Conservation (phyloP, 1,140 invertebrate species). For the Pseudomyrmex sp. region DNA sequence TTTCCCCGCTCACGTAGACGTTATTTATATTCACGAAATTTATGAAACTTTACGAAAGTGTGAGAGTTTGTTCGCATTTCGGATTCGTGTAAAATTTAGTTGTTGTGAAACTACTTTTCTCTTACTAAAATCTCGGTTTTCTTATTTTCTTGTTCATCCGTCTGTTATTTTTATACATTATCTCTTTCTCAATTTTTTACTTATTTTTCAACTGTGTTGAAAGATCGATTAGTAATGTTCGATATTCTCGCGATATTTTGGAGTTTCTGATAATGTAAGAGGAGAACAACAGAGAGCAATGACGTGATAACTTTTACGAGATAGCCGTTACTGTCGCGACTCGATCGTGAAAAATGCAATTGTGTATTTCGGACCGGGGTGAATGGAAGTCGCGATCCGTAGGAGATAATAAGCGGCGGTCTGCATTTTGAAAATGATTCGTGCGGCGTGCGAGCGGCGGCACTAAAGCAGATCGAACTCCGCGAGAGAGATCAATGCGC, state of each 20-base stretch:
- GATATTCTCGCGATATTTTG: not conserved
- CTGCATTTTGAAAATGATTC: conserved; percentile 51
- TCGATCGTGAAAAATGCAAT: not conserved
- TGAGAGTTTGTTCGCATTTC: not conserved
- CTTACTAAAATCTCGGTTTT: too few relatives aligned
- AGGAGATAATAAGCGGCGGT: conserved; percentile 9
- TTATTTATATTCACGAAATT: conserved; percentile 6
- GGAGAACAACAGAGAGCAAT: not conserved
- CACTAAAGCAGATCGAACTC: not conserved
- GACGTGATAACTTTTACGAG: conserved; percentile 13
- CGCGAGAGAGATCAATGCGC: conserved; percentile 43
- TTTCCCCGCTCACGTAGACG: conserved; percentile 2
- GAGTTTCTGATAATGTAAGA: not conserved
- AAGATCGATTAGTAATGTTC: not conserved
- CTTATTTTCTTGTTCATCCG: not conserved
- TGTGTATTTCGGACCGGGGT: not conserved
- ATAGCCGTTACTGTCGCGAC: not conserved
- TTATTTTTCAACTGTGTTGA: not conserved
- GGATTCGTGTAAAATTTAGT: not conserved
- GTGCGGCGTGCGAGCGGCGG: not conserved
- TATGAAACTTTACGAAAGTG: not conserved
- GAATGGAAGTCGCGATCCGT: conserved; percentile 3
- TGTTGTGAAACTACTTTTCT: too few relatives aligned
- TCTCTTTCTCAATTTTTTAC: not conserved
- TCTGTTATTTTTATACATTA: not conserved